Evolutionary conservation across 2,888 invertebrate species (phyloP).

Genomic region (Heliconius erato): DNA sequence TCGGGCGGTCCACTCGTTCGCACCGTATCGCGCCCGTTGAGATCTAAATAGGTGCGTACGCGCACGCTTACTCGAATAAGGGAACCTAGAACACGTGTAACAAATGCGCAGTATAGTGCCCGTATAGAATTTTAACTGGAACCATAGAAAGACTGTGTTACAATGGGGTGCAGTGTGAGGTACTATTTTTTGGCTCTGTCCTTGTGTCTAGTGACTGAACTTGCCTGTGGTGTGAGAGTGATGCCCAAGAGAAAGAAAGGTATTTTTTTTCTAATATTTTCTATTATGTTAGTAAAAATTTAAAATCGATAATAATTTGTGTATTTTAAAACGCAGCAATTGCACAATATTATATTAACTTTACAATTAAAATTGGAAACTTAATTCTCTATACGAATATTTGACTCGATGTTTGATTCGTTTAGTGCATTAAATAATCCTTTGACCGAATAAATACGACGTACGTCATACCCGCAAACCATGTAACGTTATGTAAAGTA

Average conservation of each 20-base stretch:
- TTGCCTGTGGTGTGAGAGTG: conserved; percentile 84
- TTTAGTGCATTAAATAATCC: conserved; percentile 46
- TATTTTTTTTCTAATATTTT: conserved; percentile 60
- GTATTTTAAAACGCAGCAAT: not conserved
- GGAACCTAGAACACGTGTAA: conserved; percentile 58
- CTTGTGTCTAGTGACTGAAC: conserved; percentile 83
- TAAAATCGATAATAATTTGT: not conserved
- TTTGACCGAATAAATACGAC: conserved; percentile 47
- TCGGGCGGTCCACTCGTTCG: conserved; percentile 81
- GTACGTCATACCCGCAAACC: conserved; percentile 43
- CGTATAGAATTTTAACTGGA: conserved; percentile 59
- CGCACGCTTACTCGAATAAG: conserved; percentile 64
- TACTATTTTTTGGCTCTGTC: conserved; percentile 82
- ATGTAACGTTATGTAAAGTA: conserved; percentile 30
- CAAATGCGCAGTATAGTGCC: conserved; percentile 76
- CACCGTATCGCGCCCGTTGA: conserved; percentile 60
- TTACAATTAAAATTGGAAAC: conserved; percentile 20
- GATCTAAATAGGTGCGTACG: conserved; percentile 56
- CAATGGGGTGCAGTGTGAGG: conserved; percentile 84
- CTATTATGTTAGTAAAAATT: not conserved
- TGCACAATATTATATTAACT: conserved; percentile 28
- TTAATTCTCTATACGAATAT: conserved; percentile 14
- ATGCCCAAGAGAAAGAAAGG: conserved; percentile 86
- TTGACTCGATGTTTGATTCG: conserved; percentile 21
- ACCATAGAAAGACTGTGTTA: conserved; percentile 64